A percentile compares a stretch with the other conserved stretches of the same genome.
These are phyloP conservation scores for Nemotelus pantherinus DNA, from an alignment of 2,888 invertebrate genomes.

Conservation along the genomic window DNA sequence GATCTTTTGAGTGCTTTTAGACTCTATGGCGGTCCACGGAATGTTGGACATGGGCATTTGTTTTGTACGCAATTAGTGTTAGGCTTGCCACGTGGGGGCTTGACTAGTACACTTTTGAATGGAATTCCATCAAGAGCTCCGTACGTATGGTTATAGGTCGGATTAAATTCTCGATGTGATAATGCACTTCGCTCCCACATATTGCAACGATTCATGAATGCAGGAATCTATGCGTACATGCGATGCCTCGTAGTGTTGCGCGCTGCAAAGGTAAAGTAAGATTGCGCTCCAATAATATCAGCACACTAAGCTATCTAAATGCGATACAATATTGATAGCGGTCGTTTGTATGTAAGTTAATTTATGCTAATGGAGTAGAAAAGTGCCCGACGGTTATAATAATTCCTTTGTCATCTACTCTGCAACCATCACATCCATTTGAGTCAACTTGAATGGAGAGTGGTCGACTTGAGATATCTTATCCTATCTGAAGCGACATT, in stretches of 20 bases:
- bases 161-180: too few species aligned
- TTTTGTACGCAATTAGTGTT: background rate
- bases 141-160: too few species aligned
- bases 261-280: background rate
- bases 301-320: conserved; percentile 8
- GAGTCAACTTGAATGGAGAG: background rate
- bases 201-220: too few species aligned
- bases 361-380: conserved; percentile 32
- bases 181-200: too few species aligned
- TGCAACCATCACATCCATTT: conserved; percentile 1
- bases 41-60: background rate
- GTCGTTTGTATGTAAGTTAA: conserved; percentile 20
- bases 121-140: too few species aligned
- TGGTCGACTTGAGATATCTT: conserved; percentile 14
- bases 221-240: too few species aligned
- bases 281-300: background rate
- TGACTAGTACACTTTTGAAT: too few species aligned
- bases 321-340: background rate
- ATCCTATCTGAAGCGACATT: conserved; percentile 34
- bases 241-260: background rate
- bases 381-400: conserved; percentile 30
- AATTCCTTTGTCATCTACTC: conserved; percentile 35
- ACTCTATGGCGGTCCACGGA: conserved; percentile 7
- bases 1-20: conserved; percentile 37
- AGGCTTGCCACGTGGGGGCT: too few species aligned